phyloP scores from a whole-genome alignment of 2,113 vertebrate genomes.

The Barnardius zonarius region DNA sequence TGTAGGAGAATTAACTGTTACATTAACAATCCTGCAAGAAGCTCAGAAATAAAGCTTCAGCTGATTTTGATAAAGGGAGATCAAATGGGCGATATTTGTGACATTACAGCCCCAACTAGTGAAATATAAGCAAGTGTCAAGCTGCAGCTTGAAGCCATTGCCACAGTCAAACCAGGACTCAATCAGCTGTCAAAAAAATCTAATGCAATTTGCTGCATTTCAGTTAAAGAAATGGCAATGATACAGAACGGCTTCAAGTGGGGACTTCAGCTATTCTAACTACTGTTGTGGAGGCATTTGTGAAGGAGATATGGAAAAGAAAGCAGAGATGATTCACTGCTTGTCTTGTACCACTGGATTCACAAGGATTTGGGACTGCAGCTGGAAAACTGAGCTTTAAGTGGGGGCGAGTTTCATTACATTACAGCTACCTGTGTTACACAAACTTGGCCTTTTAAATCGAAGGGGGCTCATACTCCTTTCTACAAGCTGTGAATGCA shows the following conservation, averaged over 20 bases:
- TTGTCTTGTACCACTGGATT: fast-evolving
- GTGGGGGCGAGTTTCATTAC: neutral
- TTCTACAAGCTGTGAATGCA: neutral
- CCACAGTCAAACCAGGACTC: neutral
- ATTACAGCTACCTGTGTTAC: neutral
- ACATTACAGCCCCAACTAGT: neutral
- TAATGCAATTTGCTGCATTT: neutral
- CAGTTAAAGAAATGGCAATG: neutral
- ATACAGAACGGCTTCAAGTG: neutral
- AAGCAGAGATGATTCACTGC: neutral
- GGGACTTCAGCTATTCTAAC: neutral
- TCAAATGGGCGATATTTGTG: neutral
- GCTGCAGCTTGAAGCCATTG: neutral
- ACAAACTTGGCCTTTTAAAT: neutral
- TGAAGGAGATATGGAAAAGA: neutral
- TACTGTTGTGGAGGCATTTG: neutral
- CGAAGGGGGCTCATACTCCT: neutral
- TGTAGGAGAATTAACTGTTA: constrained; percentile 20
- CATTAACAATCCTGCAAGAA: neutral
- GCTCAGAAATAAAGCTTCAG: constrained; percentile 2
- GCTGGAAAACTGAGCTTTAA: neutral
- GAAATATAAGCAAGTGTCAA: neutral
- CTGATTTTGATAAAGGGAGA: constrained; percentile 19
- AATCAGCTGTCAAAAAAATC: neutral
- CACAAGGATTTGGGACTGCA: neutral